A percentile compares a stretch with the other conserved stretches of the same genome.
Evolutionary conservation across 2,797 vertebrate species (phyloP).

Genomic region (Poecilia wingei): DNA sequence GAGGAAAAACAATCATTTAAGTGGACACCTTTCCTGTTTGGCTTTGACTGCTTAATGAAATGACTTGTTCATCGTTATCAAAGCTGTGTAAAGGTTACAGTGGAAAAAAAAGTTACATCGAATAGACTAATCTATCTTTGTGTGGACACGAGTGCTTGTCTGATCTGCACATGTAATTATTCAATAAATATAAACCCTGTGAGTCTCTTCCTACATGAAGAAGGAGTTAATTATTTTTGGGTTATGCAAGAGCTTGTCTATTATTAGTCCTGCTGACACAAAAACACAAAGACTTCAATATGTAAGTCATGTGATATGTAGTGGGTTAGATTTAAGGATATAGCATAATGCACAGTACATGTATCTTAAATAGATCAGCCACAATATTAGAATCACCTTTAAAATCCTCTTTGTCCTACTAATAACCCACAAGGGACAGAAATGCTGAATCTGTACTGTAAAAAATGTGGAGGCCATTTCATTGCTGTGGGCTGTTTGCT

Average conservation of each 20-base stretch:
- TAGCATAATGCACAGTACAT: background rate
- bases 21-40: conserved; percentile 16
- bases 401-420: background rate
- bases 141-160: background rate
- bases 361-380: background rate
- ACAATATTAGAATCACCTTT: background rate
- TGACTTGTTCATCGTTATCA: conserved; percentile 36
- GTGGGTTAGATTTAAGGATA: background rate
- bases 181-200: background rate
- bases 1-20: conserved; percentile 13
- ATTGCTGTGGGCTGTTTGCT: background rate
- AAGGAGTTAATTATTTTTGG: conserved; percentile 1
- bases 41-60: conserved; percentile 14
- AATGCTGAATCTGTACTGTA: background rate
- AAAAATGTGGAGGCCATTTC: background rate
- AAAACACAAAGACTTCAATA: background rate
- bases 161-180: background rate
- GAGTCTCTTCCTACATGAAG: background rate
- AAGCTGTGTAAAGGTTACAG: conserved; percentile 4
- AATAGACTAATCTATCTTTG: background rate
- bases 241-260: background rate
- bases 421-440: background rate
- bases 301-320: background rate
- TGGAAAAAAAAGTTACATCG: background rate
- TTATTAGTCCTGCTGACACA: conserved; percentile 1